Percentiles rank a stretch among this genome's conserved stretches.
Conservation (phyloP, 2,797 vertebrate species). For the Momotus momota region DNA sequence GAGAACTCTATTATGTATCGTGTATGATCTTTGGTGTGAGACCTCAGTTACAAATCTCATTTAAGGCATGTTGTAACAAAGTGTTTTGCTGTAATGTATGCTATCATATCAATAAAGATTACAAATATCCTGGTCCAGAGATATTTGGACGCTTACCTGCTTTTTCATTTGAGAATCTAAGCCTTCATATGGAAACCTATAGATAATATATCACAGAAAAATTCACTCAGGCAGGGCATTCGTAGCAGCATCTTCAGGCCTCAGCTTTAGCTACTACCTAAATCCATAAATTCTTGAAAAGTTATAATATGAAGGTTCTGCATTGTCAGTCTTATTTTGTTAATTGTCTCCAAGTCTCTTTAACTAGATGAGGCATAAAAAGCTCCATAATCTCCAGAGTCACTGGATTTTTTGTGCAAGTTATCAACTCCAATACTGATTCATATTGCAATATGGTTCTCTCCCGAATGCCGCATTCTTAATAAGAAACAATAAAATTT, state of each 20-base stretch:
- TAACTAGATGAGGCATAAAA: background rate
- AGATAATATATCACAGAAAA: background rate
- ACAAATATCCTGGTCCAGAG: background rate
- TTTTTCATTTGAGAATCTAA: background rate
- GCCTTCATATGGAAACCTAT: background rate
- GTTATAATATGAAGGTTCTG: background rate
- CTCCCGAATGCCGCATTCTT: background rate
- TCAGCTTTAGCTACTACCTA: background rate
- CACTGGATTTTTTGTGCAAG: background rate
- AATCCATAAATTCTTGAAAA: background rate
- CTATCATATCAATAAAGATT: background rate
- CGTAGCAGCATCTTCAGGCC: background rate
- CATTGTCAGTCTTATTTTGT: background rate
- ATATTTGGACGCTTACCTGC: background rate
- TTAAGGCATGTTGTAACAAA: background rate
- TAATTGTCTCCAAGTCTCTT: background rate
- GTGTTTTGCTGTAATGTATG: background rate
- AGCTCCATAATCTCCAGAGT: background rate
- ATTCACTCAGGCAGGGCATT: background rate
- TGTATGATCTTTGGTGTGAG: background rate
- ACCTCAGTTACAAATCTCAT: background rate
- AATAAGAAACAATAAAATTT: background rate
- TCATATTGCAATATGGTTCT: background rate
- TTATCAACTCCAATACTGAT: background rate
- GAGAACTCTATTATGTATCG: background rate